Conservation (phyloP, 1,140 invertebrate genomes). For the Glossosoma conforme region DNA sequence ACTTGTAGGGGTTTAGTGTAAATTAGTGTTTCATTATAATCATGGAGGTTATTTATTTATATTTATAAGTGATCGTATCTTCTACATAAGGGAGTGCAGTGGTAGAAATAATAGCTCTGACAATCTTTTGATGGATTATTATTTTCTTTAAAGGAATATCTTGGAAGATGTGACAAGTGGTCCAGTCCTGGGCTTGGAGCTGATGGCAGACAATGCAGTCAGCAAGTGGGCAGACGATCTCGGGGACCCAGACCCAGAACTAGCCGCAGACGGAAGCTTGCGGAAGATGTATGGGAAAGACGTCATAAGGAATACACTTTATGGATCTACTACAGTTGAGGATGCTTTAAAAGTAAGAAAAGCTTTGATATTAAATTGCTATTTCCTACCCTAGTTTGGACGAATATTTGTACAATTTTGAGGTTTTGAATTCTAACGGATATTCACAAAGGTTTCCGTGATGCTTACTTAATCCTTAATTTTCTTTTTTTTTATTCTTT, state of each 20-base stretch:
- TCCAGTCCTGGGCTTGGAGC: slow-evolving; percentile 65
- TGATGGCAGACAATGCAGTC: slow-evolving; percentile 69
- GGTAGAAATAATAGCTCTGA: background rate
- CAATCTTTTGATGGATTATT: background rate
- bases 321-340: slow-evolving; percentile 18
- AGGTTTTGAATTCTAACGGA: background rate
- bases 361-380: slow-evolving; percentile 1
- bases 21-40: no score
- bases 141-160: slow-evolving; percentile 40
- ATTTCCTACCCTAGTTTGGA: no score
- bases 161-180: slow-evolving; percentile 65
- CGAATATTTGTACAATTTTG: background rate
- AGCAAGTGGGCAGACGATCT: slow-evolving; percentile 56
- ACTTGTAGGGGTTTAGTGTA: no score
- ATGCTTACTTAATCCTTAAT: no score
- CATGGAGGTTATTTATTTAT: no score
- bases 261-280: slow-evolving; percentile 60
- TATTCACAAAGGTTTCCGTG: no score
- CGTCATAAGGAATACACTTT: slow-evolving; percentile 62
- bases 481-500: no score
- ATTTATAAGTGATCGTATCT: no score
- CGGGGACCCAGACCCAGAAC: slow-evolving; percentile 62
- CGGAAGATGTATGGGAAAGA: slow-evolving; percentile 72
- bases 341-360: slow-evolving; percentile 20
- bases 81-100: background rate